Evolutionary conservation across 1,140 invertebrate species (phyloP), one percentile per base, ranked within the genome.

Genomic region (Drosophila rufa): DNA sequence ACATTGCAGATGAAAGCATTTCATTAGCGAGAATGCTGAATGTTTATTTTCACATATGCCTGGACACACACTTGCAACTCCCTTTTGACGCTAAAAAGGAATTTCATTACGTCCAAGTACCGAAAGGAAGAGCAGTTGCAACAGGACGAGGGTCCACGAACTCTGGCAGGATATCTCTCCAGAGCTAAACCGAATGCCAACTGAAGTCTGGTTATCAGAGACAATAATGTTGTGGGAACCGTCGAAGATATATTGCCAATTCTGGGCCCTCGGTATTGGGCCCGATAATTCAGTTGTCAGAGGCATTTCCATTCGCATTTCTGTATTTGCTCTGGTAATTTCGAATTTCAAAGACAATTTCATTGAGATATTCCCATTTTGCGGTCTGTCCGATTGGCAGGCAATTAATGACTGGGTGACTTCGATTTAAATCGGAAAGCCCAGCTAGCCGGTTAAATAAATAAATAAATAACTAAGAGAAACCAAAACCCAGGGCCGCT

Each of bases 1-100:
- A 64, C 66, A 77, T 62, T 62, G 56, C 67, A 58, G 53, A 65
- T 81, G 75, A 81, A 80, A 70, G 77, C 61, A 70, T 73, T 75
- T 90, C 80, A 89, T 89, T 89, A 89, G 80, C 51, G 80, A 33
- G 53, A 40, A 73, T 69, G 61, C 36, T 60, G 75, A 59, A 79
- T 74, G 77, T 65, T 64, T 70, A 43, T 60, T 66, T 47, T 58
- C 33, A 14, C 38, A 60, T 74, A 74, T 43, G 36, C 66, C 45
- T 33, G 67, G 38, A 45, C 62, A 50, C n/a, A 67, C 40, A 55
- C 19, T 30, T 30, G 30, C n/a, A n/a, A 22, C n/a, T 33, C 12
- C 22, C 14, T n/a, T 53, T 70, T 38, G 30, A 51, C 75, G 55
- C 48, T 65, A 38, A 45, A 79, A 46, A 38, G 42, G 65, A 81